Conservation (phyloP, 2,113 vertebrate genomes). For the Rhinoptilus africanus region DNA sequence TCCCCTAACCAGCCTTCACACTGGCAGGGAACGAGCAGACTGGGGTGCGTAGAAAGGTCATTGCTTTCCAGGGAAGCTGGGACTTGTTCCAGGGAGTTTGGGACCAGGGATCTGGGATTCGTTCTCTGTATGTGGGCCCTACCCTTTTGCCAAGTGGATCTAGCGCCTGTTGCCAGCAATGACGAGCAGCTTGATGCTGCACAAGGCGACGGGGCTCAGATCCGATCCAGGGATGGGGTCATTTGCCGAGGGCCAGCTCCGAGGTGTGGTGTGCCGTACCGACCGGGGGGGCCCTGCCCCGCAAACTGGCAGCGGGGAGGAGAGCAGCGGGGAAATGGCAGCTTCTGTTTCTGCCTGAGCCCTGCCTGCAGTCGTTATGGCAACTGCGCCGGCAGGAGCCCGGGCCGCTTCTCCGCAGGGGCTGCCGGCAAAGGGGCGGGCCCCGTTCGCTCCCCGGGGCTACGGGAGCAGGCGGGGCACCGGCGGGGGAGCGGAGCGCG, state of each 20-base stretch:
- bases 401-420: background rate
- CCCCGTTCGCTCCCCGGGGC: background rate
- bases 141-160: background rate
- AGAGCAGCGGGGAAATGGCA: background rate
- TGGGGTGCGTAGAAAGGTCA: background rate
- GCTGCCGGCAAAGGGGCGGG: background rate
- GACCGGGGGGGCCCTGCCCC: accelerated
- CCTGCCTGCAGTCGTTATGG: constrained; percentile 35
- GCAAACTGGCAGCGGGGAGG: background rate
- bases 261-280: background rate
- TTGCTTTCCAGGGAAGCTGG: background rate
- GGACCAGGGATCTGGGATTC: background rate
- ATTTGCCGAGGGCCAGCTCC: background rate
- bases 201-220: background rate
- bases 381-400: background rate
- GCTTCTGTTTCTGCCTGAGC: background rate
- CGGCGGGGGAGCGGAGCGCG: background rate
- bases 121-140: background rate
- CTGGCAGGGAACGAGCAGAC: background rate
- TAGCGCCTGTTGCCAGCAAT: background rate
- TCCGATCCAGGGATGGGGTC: background rate
- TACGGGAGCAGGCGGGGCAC: background rate
- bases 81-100: background rate
- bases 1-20: background rate
- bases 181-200: background rate